Base-by-base conservation (phyloP, 35 echinoderm and acorn worm genomes). In the Apostichopus californicus region DNA sequence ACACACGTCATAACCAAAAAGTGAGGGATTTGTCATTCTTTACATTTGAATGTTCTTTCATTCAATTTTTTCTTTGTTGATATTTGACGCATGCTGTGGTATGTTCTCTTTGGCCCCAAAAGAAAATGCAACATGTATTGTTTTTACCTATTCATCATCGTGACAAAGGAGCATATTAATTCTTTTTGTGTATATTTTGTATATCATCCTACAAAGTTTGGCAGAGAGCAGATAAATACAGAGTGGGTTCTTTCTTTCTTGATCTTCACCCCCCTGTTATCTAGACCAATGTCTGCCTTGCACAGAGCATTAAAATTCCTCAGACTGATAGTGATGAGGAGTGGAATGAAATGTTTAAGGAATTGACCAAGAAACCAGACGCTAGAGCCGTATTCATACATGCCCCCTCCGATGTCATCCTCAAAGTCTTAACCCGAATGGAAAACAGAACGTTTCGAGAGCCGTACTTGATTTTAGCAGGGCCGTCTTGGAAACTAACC, bases 341-440 rank as follows among this genome's bases (percentile, higher is more conserved):
- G 78, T 90, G 89, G 89, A 17, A 90, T 57, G 75, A 77, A 77
- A 2, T 90, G 28, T 90, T 90, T 20, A 14, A 53, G 0, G 57
- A 9, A 0, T 23, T 90, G 59, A 54, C 21, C 24, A 90, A 90
- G 57, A 78, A 53, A 21, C 71, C 89, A 77, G 68, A 77, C 22
- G 89, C 89, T 57, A 90, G 14, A 78, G 89, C 89, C 11, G 18
- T 90, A 17, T 90, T 56, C 52, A 68, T 90, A 77, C 14, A 9
- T 5, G 28, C 70, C 11, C 23, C 89, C 14, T 23, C 28, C 9
- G 71, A 90, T 11, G 54, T 54, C 23, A 64, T 78, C 34, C 17
- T 56, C 13, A 77, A 71, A 78, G 89, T 90, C 4, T 55, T 90
- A 6, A 18, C 18, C 8, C 0, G 55, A 6, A 78, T 90, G 53